Evolutionary conservation across 2,888 invertebrate species (phyloP), one percentile per base, ranked within the genome.

Genomic region (Xestia rhomboidea): DNA sequence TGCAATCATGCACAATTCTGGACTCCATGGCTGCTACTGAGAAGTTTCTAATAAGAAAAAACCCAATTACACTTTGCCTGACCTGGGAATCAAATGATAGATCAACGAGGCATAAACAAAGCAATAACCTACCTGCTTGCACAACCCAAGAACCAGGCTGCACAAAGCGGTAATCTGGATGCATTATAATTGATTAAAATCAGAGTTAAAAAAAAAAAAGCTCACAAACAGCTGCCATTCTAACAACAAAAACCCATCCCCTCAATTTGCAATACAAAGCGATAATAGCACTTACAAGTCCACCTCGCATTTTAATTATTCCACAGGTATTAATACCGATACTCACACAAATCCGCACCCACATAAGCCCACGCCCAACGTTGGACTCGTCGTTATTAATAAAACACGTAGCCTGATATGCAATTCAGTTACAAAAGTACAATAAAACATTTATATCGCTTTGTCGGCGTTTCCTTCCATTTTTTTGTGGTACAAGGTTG

Each of bases 391-490:
- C 64, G 84, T 76, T 80, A 82, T 88, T 87, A 89, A 88, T 87
- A 88, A 86, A 89, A 89, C 77, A 87, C 81, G 88, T 77, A 79
- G 82, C 79, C 73, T 87, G 86, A 87, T 89, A 89, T 90, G 90
- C 88, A 89, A 91, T 91, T 90, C 89, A 78, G 87, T 90, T 89
- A 86, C 84, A 83, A 89, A 91, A 87, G 89, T 88, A 89, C 87
- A 91, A 91, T 91, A 91, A 91, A 92, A 91, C 89, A 89, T 92
- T 89, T 90, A 92, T 91, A 91, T 91, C 86, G 89, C 89, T 90
- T 89, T 89, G 90, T 90, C 87, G 89, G 89, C 85, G 77, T 87
- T 89, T 88, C 88, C 87, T 90, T 86, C 85, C 88, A 87, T 83
- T 80, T 76, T 82, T 83, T 49, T 85, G 73, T 83, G 87, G 89